These are phyloP conservation scores for Leptinotarsa rubiginosa DNA, from an alignment of 2,888 invertebrate genomes.

Conservation along the genomic window DNA sequence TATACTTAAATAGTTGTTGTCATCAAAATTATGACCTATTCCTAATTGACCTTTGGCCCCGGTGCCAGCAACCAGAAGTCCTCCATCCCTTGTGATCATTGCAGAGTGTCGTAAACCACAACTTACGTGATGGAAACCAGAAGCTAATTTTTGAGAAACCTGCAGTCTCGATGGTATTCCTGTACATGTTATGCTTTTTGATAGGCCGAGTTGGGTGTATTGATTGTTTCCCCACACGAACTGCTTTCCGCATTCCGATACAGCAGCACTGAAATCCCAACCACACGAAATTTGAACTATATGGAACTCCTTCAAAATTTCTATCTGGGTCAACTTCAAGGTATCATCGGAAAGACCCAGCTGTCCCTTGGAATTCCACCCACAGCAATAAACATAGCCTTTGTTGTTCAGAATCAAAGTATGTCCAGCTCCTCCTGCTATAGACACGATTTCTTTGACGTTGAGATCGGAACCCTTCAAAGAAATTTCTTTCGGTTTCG, in stretches of 20 bases:
- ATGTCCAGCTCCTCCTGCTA: slow-evolving; percentile 84
- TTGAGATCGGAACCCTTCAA: slow-evolving; percentile 59
- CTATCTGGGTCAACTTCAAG: slow-evolving; percentile 72
- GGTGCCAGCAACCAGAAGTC: slow-evolving; percentile 75
- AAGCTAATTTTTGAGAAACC: slow-evolving; percentile 64
- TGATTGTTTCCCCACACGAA: slow-evolving; percentile 88
- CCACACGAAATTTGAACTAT: slow-evolving; percentile 78
- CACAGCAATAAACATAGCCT: slow-evolving; percentile 81
- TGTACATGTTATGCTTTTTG: slow-evolving; percentile 64
- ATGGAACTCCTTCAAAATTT: slow-evolving; percentile 69
- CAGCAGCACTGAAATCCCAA: slow-evolving; percentile 85
- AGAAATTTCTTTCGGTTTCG: slow-evolving; percentile 68
- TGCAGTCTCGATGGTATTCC: slow-evolving; percentile 65
- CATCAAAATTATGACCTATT: slow-evolving; percentile 66
- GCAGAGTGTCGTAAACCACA: slow-evolving; percentile 79
- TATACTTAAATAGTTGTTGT: slow-evolving; percentile 65
- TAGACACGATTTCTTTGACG: slow-evolving; percentile 70
- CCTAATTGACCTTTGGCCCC: slow-evolving; percentile 79
- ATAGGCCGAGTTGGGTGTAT: slow-evolving; percentile 80
- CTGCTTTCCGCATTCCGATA: slow-evolving; percentile 76
- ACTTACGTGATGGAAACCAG: slow-evolving; percentile 71
- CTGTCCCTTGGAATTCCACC: slow-evolving; percentile 83
- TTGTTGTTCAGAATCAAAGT: slow-evolving; percentile 75
- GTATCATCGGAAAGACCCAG: slow-evolving; percentile 71
- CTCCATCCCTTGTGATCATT: slow-evolving; percentile 73